A percentile compares a stretch with the other conserved stretches of the same genome.
Evolutionary conservation across 2,888 invertebrate genomes (phyloP).

Genomic region (Anodontia alba): DNA sequence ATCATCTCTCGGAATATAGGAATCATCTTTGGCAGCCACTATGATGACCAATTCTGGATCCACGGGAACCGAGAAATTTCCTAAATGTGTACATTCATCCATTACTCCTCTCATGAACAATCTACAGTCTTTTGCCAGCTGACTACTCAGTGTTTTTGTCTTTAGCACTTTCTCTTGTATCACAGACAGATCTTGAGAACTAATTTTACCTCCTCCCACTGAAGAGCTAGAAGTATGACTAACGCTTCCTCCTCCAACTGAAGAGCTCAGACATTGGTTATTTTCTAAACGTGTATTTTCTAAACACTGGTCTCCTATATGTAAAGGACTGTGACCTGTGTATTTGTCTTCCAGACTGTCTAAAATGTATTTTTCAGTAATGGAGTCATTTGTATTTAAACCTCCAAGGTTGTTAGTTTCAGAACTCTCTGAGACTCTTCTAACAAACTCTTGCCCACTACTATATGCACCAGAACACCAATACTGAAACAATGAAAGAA

Average conservation of each 20-base stretch:
- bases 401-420: not conserved
- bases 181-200: not conserved
- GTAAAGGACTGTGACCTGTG: constrained; percentile 26
- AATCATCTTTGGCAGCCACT: constrained; percentile 94
- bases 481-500: constrained; percentile 36
- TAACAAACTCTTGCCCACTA: constrained; percentile 22
- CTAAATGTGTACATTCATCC: constrained; percentile 99
- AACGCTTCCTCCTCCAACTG: not conserved
- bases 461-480: constrained; percentile 33
- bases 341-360: constrained; percentile 13
- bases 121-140: constrained; percentile 40
- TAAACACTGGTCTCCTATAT: constrained; percentile 25
- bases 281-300: not conserved
- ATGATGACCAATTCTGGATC: constrained; percentile 96
- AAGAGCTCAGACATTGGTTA: not conserved
- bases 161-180: not conserved
- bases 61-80: constrained; percentile 93
- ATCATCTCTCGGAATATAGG: constrained; percentile 93
- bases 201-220: not conserved
- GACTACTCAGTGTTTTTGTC: not conserved
- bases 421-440: constrained; percentile 5
- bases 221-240: not conserved
- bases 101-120: constrained; percentile 99
- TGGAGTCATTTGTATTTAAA: not conserved
- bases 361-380: constrained; percentile 1